phyloP scores from a whole-genome alignment of 2,888 invertebrate genomes.

The Pseudococcus viburni region DNA sequence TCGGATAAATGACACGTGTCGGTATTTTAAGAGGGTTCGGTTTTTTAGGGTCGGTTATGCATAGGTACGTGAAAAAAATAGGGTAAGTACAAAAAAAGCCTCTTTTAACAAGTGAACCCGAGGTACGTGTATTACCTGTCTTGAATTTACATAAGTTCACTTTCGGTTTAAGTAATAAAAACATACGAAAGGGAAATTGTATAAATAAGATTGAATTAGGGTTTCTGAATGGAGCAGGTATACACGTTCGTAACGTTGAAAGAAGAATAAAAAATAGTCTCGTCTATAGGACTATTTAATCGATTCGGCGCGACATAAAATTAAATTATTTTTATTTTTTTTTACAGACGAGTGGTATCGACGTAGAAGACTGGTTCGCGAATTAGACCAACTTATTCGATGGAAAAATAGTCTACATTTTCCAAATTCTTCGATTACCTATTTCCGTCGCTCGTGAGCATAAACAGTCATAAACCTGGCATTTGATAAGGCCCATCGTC shows the following conservation, averaged over 20 bases:
- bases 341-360: not conserved
- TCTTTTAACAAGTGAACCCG: slow-evolving; percentile 31
- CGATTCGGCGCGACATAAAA: not conserved
- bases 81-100: slow-evolving; percentile 43
- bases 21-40: slow-evolving; percentile 63
- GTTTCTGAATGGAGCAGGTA: slow-evolving; percentile 1
- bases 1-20: slow-evolving; percentile 64
- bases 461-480: slow-evolving; percentile 9
- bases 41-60: slow-evolving; percentile 38
- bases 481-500: slow-evolving; percentile 3
- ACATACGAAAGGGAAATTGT: slow-evolving; percentile 28
- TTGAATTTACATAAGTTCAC: slow-evolving; percentile 44
- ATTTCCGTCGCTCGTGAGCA: not conserved
- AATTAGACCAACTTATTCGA: not conserved
- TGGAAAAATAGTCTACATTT: not conserved
- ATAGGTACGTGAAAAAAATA: slow-evolving; percentile 1
- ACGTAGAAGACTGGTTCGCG: not conserved
- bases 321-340: not conserved
- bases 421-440: not conserved
- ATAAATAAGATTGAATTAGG: not conserved
- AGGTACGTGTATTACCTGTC: slow-evolving; percentile 7
- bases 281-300: not conserved
- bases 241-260: not conserved
- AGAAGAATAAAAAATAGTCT: not conserved
- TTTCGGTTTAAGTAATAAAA: slow-evolving; percentile 47